Evolutionary conservation across 2,888 invertebrate genomes (phyloP).

Genomic region (Shargacucullia verbasci): DNA sequence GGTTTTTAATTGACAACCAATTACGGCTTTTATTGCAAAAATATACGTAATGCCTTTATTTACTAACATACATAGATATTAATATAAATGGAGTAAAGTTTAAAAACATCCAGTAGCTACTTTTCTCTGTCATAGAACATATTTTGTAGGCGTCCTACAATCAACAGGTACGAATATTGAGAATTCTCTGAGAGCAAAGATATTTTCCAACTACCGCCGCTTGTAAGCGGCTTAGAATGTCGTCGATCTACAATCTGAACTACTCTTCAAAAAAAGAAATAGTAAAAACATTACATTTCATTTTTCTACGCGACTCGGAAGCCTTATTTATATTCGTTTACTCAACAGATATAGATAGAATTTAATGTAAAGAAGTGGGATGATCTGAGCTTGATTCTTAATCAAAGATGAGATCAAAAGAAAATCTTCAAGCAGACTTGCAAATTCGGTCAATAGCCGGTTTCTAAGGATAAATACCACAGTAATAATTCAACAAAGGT

Average conservation of each 20-base stretch:
- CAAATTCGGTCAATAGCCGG: conserved; percentile 41
- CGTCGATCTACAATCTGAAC: conserved; percentile 51
- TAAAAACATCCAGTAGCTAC: not conserved
- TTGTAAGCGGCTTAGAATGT: conserved; percentile 66
- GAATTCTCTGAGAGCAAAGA: conserved; percentile 47
- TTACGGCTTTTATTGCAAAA: too few relatives aligned
- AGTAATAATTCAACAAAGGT: conserved; percentile 59
- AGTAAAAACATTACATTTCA: conserved; percentile 54
- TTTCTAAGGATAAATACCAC: conserved; percentile 45
- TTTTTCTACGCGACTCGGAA: not conserved
- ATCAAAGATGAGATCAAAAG: conserved; percentile 52
- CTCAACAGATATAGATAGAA: not conserved
- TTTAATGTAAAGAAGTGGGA: too few relatives aligned
- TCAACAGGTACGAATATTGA: conserved; percentile 59
- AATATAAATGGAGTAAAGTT: not conserved
- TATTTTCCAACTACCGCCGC: conserved; percentile 52
- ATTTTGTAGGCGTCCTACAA: conserved; percentile 41
- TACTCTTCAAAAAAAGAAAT: conserved; percentile 56
- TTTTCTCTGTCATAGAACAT: conserved; percentile 10
- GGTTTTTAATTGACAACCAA: too few relatives aligned
- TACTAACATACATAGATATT: not conserved
- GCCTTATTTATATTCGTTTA: conserved; percentile 13
- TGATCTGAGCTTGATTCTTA: conserved; percentile 19
- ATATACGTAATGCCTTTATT: not conserved
- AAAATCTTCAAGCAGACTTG: conserved; percentile 46